Evolutionary conservation across 2,888 invertebrate species (phyloP), one percentile per base, ranked within the genome.

Genomic region (Plusia festucae): DNA sequence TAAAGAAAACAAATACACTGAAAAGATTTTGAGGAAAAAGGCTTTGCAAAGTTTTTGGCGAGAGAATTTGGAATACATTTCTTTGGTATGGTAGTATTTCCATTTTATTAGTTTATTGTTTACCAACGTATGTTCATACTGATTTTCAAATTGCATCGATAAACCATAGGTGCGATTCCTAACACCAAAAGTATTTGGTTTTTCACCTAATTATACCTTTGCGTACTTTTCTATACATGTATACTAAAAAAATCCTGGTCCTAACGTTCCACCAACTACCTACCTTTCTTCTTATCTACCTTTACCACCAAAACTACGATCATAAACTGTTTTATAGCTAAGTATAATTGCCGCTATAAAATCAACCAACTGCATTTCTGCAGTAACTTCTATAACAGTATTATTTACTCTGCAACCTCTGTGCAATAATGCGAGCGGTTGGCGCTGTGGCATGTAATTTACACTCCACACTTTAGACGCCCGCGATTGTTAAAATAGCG

Each of bases 1-100:
- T 62, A 68, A 68, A 68, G 63, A 69, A 68, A 73, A 65, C 58
- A 68, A 75, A 76, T 73, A 66, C 24, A 67, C 77, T 51, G 52
- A 64, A 80, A 49, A 60, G 52, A 64, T 78, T 65, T 68, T 22
- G 20, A 44, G 65, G 62, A 27, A 51, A 64, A 5, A 70, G 65
- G 51, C 72, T 68, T 64, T 60, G 46, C 46, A 59, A 61, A 69
- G 60, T 61, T 60, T 56, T 49, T 24, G 51, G 18, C 60, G 52
- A 59, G 51, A n/a, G n/a, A 54, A 56, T 62, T 76, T 24, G 32
- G 71, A 24, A 44, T 49, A 20, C 13, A 34, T 51, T 24, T n/a
- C 7, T 9, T 49, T 20, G 46, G 46, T 18, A 49, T 49, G n/a
- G n/a, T 49, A 4, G 11, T 49, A 11, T 49, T 49, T 20, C 18